phyloP scores from a whole-genome alignment of 2,797 vertebrate genomes.

The Darevskia mixta region DNA sequence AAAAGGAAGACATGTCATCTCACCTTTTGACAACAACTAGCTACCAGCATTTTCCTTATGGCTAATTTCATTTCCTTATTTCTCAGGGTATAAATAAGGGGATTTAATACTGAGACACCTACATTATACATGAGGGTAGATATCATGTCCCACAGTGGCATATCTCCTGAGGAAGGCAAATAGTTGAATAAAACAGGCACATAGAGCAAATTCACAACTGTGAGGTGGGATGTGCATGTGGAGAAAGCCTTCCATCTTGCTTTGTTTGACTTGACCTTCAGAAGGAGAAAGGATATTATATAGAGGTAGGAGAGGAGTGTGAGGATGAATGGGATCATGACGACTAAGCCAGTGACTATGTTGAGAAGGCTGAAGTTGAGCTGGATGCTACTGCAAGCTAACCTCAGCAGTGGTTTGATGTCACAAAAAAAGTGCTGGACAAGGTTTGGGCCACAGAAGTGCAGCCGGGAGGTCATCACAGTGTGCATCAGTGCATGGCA shows the following conservation, averaged over 20 bases:
- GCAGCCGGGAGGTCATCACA: conserved; percentile 48
- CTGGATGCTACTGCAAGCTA: conserved; percentile 52
- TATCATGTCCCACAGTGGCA: conserved; percentile 46
- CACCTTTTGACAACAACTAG: neutral
- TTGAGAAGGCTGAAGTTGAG: conserved; percentile 60
- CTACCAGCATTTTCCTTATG: conserved; percentile 40
- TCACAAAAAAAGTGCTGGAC: conserved; percentile 69
- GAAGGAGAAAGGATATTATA: conserved; percentile 60
- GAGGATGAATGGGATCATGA: conserved; percentile 58
- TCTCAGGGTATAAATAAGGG: conserved; percentile 65
- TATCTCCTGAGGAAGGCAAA: conserved; percentile 50
- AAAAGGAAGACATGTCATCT: neutral
- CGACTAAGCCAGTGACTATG: conserved; percentile 58
- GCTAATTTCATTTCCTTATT: conserved; percentile 63
- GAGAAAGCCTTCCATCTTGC: conserved; percentile 60
- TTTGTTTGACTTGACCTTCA: conserved; percentile 49
- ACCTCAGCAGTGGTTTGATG: conserved; percentile 62
- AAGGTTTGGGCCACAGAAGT: conserved; percentile 52
- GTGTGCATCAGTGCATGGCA: conserved; percentile 64
- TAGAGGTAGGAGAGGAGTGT: conserved; percentile 66
- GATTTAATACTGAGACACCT: conserved; percentile 64
- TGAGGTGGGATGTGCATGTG: conserved; percentile 65
- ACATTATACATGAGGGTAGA: conserved; percentile 62
- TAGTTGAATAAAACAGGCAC: conserved; percentile 66
- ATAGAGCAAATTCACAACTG: conserved; percentile 63